Evolutionary conservation across 37 sponge, comb jelly and placozoan genomes (phyloP).

Genomic region (Dysidea cf. avara): DNA sequence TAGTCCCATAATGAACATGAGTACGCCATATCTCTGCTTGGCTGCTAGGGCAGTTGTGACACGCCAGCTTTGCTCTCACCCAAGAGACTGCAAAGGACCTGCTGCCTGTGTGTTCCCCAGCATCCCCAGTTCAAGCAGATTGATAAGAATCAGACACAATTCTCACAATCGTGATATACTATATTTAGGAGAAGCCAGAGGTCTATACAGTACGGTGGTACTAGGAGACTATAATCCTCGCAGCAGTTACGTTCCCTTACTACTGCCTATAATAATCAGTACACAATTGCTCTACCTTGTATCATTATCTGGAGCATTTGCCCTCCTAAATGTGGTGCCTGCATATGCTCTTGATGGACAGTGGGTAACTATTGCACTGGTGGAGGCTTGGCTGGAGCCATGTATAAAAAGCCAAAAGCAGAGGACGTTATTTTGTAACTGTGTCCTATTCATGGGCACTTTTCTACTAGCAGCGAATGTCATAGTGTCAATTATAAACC

Average conservation of each 20-base stretch:
- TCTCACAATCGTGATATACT: conserved; percentile 55
- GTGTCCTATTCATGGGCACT: no score
- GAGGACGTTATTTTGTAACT: no score
- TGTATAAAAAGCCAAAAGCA: no score
- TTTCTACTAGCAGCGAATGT: no score
- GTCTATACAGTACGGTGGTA: conserved; percentile 43
- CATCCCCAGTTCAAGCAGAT: conserved; percentile 24
- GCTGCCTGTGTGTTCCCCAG: conserved; percentile 67
- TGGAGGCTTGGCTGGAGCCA: conserved; percentile 55
- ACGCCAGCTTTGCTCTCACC: conserved; percentile 26
- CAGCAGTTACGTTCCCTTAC: conserved; percentile 29
- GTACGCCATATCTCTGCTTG: conserved; percentile 63
- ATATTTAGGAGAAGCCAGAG: conserved; percentile 79
- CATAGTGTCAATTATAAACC: no score
- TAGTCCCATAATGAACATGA: neutral
- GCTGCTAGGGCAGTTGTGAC: conserved; percentile 58
- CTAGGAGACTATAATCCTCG: conserved; percentile 61
- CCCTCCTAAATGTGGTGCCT: conserved; percentile 87
- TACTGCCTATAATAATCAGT: conserved; percentile 72
- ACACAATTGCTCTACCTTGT: conserved; percentile 75
- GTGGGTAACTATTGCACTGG: conserved; percentile 71
- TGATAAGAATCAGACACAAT: conserved; percentile 73
- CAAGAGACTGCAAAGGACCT: conserved; percentile 65
- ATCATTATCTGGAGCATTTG: conserved; percentile 91
- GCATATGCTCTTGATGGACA: conserved; percentile 91